A percentile compares a stretch with the other conserved stretches of the same genome.
These are phyloP conservation scores for Salmo trutta DNA, from an alignment of 2,797 vertebrate genomes.

Conservation along the genomic window DNA sequence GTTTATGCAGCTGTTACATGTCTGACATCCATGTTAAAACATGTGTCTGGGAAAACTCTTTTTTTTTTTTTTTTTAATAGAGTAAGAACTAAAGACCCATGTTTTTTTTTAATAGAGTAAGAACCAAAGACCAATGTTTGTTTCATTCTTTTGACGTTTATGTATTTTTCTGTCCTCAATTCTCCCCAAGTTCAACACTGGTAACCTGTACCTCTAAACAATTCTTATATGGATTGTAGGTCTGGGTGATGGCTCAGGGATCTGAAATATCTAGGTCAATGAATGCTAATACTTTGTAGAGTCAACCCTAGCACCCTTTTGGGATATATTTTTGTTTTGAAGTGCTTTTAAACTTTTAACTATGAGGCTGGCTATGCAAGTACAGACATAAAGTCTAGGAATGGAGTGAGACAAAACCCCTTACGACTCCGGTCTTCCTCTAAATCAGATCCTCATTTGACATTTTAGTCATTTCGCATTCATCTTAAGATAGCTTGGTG, in stretches of 20 bases:
- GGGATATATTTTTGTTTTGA: constrained; percentile 4
- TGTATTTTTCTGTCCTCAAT: background rate
- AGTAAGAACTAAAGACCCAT: constrained; percentile 7
- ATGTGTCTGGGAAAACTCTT: constrained; percentile 8
- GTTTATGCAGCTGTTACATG: constrained; percentile 70
- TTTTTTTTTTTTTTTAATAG: background rate
- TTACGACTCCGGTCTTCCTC: background rate
- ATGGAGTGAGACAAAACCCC: background rate
- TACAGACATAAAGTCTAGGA: constrained; percentile 10
- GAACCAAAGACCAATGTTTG: background rate
- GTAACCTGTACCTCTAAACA: background rate
- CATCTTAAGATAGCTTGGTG: too few species aligned
- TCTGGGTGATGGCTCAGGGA: background rate
- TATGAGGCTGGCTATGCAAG: constrained; percentile 7
- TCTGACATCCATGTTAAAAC: constrained; percentile 45
- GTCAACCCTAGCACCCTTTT: background rate
- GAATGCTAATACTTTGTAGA: background rate
- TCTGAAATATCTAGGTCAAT: background rate
- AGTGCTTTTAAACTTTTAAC: constrained; percentile 33
- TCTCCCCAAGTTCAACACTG: background rate
- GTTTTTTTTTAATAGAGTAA: background rate
- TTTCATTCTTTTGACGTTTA: constrained; percentile 11
- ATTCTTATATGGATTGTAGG: background rate
- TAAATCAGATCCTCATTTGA: background rate
- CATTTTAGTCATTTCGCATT: too few species aligned